phyloP scores from a whole-genome alignment of 2,113 vertebrate species.

The Ariopsis seemanni region DNA sequence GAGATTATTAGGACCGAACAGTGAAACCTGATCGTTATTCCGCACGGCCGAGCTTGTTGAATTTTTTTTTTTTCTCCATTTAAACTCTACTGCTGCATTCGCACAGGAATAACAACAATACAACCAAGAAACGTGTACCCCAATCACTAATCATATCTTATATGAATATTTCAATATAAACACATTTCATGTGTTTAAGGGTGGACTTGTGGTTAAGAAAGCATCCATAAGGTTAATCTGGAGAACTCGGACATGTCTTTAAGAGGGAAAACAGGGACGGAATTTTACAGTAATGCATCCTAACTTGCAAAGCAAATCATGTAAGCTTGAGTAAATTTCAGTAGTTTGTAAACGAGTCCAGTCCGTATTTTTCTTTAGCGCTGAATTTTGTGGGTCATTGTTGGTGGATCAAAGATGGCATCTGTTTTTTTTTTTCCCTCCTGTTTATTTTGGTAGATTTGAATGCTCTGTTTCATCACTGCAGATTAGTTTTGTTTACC shows the following conservation, averaged over 20 bases:
- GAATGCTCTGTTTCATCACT: constrained; percentile 52
- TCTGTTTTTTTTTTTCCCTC: constrained; percentile 33
- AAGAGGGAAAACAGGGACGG: too few species aligned
- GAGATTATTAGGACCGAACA: not conserved
- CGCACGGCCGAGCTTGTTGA: not conserved
- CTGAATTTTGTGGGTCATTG: constrained; percentile 44
- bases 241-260: not conserved
- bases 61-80: not conserved
- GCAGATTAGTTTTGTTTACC: constrained; percentile 55
- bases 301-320: not conserved
- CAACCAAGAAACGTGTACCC: not conserved
- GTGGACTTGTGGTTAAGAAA: not conserved
- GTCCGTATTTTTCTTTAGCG: constrained; percentile 23
- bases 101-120: not conserved
- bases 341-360: constrained; percentile 20
- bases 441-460: constrained; percentile 54
- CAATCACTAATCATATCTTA: not conserved
- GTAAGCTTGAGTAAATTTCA: constrained; percentile 1
- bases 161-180: not conserved
- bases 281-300: not conserved
- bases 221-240: not conserved
- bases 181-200: not conserved
- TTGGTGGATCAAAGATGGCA: constrained; percentile 49
- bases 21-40: not conserved
- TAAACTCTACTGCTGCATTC: not conserved